Evolutionary conservation across 2,888 invertebrate genomes (phyloP), one percentile per base, ranked within the genome.

Genomic region (Euplexia lucipara): DNA sequence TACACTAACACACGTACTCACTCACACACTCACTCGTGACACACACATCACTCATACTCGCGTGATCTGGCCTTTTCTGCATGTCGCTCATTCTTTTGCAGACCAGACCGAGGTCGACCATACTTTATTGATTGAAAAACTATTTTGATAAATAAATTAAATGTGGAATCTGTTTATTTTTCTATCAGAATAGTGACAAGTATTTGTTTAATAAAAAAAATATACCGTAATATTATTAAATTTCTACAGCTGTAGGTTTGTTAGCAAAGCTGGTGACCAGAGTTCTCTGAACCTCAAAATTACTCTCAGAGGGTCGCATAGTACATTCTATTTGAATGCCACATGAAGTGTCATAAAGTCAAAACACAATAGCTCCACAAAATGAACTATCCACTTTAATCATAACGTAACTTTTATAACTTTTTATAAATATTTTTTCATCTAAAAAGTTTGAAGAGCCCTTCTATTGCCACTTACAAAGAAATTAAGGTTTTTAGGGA

Each of bases 391-490:
- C 26, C 53, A 69, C 42, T 66, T 61, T 49, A 18, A 41, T 39
- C 34, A 32, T 59, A 68, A 77, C 32, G 22, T 49, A 35, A 51
- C 26, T 66, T 79, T 66, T 61, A 59, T 47, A 64, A 61, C 72
- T 37, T 60, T 47, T 44, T 48, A 44, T 22, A 51, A 68, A 70
- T 53, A 58, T 63, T 77, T 57, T 79, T 79, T 65, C 65, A 68
- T 78, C 42, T 64, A 60, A 58, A 78, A 80, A 76, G 54, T 69
- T 76, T 20, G 47, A 70, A 70, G 67, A 65, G 60, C 60, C 52
- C 44, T 70, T 76, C 65, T 52, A 73, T 75, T 73, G 66, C 63
- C 74, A 74, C 69, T 78, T 71, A 78, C 67, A 70, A 71, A 78
- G 67, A 78, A 78, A 70, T 78, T 76, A 67, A 62, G 70, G 65